Percentiles rank a stretch among this genome's conserved stretches.
phyloP scores from a whole-genome alignment of 1,140 invertebrate species.

The Helicoverpa zea region DNA sequence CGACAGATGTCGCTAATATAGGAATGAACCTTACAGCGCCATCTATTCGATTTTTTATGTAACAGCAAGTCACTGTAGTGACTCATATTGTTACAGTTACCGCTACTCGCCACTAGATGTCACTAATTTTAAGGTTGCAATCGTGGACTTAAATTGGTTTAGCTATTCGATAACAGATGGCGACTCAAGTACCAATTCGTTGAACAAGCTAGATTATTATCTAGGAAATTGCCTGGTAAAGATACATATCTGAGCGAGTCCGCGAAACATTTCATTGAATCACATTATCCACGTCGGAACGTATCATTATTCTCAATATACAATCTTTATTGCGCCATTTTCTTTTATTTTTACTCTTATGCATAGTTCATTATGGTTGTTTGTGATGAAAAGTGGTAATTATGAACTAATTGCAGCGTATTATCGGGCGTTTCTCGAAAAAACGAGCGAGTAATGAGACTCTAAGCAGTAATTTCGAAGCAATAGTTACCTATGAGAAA shows the following conservation, averaged over 20 bases:
- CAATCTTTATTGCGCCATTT: constrained; percentile 64
- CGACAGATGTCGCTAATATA: background rate
- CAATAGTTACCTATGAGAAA: constrained; percentile 31
- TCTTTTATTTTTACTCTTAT: constrained; percentile 56
- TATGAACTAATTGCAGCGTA: constrained; percentile 36
- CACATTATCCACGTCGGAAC: constrained; percentile 54
- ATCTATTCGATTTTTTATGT: background rate
- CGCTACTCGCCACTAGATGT: constrained; percentile 3
- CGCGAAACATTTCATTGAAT: constrained; percentile 57
- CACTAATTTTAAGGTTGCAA: background rate
- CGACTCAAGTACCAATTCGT: constrained; percentile 46
- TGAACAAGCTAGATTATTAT: constrained; percentile 49
- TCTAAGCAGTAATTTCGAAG: constrained; percentile 31
- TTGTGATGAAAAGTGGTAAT: background rate
- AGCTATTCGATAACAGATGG: constrained; percentile 59
- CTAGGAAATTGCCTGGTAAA: constrained; percentile 56
- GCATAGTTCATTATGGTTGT: background rate
- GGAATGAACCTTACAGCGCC: background rate
- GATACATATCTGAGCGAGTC: constrained; percentile 56
- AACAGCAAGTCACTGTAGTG: background rate
- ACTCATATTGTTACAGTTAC: background rate
- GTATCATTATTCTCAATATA: constrained; percentile 64
- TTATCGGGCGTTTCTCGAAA: constrained; percentile 32
- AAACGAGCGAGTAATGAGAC: constrained; percentile 18
- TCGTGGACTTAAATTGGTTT: constrained; percentile 1